Percentiles rank a stretch among this genome's conserved stretches.
These are phyloP conservation scores for Centropyge bicolor DNA, from an alignment of 2,797 vertebrate genomes.

Conservation along the genomic window DNA sequence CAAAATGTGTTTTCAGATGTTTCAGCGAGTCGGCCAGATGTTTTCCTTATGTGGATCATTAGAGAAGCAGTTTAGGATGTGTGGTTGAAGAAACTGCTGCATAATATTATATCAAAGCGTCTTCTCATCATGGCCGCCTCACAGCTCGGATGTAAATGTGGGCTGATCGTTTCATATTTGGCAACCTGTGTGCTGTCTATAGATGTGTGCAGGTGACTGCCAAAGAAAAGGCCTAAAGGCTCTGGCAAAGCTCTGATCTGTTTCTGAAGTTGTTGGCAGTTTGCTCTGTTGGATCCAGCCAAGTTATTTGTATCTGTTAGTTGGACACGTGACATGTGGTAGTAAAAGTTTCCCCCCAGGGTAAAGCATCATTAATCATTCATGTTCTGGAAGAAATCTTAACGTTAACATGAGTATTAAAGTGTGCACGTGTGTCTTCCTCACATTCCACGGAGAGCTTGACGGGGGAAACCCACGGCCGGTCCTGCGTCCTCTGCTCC, in stretches of 20 bases:
- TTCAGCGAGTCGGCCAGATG: conserved; percentile 34
- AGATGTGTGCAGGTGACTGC: conserved; percentile 23
- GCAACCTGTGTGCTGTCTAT: neutral
- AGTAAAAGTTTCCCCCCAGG: neutral
- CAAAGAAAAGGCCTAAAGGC: conserved; percentile 15
- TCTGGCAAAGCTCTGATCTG: conserved; percentile 1
- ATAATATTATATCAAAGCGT: neutral
- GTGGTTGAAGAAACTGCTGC: neutral
- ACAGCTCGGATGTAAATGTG: conserved; percentile 9
- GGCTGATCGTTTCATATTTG: neutral
- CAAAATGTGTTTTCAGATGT: conserved; percentile 21
- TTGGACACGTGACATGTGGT: neutral
- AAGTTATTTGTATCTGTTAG: neutral
- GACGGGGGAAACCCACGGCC: conserved; percentile 65
- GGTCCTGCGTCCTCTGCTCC: conserved; percentile 80
- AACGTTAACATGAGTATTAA: neutral
- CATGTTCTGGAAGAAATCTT: neutral
- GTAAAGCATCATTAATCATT: neutral
- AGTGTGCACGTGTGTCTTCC: conserved; percentile 50
- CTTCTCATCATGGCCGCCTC: neutral
- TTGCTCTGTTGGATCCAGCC: neutral
- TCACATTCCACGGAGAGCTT: conserved; percentile 90
- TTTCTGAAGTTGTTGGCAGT: conserved; percentile 1
- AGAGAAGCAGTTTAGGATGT: conserved; percentile 20
- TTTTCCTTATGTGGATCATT: conserved; percentile 39